Evolutionary conservation across 2,797 vertebrate species (phyloP).

Genomic region (Syngnathus acus): DNA sequence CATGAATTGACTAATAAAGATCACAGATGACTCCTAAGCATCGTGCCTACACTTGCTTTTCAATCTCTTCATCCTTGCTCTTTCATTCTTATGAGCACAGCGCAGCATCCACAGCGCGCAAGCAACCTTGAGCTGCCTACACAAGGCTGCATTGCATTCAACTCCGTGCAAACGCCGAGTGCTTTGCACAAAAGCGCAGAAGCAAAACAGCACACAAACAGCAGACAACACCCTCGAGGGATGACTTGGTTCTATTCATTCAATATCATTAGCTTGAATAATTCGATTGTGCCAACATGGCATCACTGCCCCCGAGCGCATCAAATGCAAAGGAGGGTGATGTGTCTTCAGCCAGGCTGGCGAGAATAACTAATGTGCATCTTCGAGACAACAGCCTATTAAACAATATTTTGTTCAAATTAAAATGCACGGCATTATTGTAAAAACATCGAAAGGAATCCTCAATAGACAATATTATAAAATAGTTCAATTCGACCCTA

Average conservation of each 20-base stretch:
- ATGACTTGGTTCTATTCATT: conserved; percentile 49
- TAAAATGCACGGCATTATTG: background rate
- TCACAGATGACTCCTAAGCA: background rate
- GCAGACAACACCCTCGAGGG: conserved; percentile 35
- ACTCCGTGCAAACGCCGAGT: conserved; percentile 23
- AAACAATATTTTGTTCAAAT: background rate
- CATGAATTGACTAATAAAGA: background rate
- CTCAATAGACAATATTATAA: background rate
- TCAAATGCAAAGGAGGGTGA: conserved; percentile 33
- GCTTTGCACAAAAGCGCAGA: conserved; percentile 24
- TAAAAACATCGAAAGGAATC: background rate
- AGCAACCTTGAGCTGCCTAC: conserved; percentile 8
- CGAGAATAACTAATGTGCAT: conserved; percentile 14
- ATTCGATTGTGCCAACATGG: conserved; percentile 46
- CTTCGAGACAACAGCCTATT: conserved; percentile 15
- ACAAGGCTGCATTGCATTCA: conserved; percentile 31
- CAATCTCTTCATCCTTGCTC: conserved; percentile 14
- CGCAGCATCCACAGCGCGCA: background rate
- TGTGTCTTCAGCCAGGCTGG: conserved; percentile 21
- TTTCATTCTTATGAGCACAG: conserved; percentile 15
- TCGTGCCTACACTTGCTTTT: conserved; percentile 9
- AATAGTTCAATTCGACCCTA: background rate
- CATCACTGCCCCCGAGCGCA: conserved; percentile 32
- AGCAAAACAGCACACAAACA: conserved; percentile 44
- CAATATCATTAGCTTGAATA: conserved; percentile 61